Percentiles rank a stretch among this genome's conserved stretches.
phyloP scores from a whole-genome alignment of 2,888 invertebrate species.

The Myopa tessellatipennis region DNA sequence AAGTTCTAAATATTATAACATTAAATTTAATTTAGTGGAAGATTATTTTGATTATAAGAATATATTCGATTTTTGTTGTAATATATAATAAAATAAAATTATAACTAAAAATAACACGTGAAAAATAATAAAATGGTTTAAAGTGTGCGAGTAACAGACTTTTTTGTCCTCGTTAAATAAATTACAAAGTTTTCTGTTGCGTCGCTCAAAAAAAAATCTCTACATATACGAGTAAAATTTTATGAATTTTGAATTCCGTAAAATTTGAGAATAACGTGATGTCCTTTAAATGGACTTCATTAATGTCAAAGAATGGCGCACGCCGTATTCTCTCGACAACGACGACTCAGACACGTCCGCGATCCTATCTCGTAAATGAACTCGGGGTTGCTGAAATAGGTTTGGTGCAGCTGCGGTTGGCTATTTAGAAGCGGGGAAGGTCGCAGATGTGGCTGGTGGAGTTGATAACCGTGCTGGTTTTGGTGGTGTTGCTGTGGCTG shows the following conservation, averaged over 20 bases:
- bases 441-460: constrained; percentile 48
- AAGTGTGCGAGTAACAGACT: not conserved
- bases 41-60: not conserved
- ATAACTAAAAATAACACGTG: not conserved
- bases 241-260: not conserved
- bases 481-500: constrained; percentile 40
- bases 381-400: constrained; percentile 52
- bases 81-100: not conserved
- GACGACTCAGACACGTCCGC: constrained; percentile 51
- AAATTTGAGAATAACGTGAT: not conserved
- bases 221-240: not conserved
- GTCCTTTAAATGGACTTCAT: not conserved
- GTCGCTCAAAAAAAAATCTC: not conserved
- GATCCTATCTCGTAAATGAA: constrained; percentile 52
- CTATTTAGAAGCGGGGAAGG: constrained; percentile 47
- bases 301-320: constrained; percentile 49
- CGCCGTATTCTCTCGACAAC: constrained; percentile 49
- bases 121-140: not conserved
- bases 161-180: not conserved
- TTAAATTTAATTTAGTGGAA: not conserved
- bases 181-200: not conserved
- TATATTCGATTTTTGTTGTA: not conserved
- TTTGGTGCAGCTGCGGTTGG: constrained; percentile 46
- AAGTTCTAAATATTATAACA: not conserved
- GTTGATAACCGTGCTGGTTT: constrained; percentile 43